These are phyloP conservation scores for Pelochelys cantorii DNA, from an alignment of 2,797 vertebrate genomes.

Conservation along the genomic window DNA sequence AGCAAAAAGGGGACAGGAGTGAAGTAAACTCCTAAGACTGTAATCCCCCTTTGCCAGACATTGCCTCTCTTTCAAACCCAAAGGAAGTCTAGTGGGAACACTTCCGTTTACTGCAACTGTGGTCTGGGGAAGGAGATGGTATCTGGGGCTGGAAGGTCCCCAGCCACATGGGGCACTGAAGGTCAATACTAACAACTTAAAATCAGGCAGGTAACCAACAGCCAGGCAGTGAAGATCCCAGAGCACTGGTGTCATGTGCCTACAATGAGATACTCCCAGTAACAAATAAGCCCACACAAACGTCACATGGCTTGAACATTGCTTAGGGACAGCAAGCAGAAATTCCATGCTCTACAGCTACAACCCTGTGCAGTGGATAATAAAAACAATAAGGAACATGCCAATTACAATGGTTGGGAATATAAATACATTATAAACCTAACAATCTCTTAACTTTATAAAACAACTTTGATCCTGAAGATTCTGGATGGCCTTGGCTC, in stretches of 20 bases:
- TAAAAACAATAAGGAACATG: not conserved
- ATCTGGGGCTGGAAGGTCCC: not conserved
- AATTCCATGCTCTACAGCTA: not conserved
- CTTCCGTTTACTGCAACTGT: not conserved
- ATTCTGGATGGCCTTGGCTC: not conserved
- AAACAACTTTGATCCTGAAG: not conserved
- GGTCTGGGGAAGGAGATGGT: not conserved
- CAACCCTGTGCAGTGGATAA: not conserved
- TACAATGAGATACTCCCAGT: not conserved
- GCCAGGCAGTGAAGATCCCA: not conserved
- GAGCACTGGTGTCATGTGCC: not conserved
- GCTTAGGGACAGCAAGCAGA: not conserved
- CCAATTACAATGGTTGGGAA: not conserved
- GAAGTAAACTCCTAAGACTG: not conserved
- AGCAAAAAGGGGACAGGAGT: not conserved
- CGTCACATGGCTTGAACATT: not conserved
- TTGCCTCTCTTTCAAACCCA: not conserved
- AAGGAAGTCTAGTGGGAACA: accelerated
- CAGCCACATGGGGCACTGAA: not conserved
- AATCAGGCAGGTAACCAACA: not conserved
- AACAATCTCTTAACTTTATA: not conserved
- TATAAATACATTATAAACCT: not conserved
- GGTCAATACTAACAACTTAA: not conserved
- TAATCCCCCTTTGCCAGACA: not conserved
- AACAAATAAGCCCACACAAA: not conserved